These are phyloP conservation scores for Melospiza georgiana DNA, from an alignment of 2,113 vertebrate species.

Conservation along the genomic window DNA sequence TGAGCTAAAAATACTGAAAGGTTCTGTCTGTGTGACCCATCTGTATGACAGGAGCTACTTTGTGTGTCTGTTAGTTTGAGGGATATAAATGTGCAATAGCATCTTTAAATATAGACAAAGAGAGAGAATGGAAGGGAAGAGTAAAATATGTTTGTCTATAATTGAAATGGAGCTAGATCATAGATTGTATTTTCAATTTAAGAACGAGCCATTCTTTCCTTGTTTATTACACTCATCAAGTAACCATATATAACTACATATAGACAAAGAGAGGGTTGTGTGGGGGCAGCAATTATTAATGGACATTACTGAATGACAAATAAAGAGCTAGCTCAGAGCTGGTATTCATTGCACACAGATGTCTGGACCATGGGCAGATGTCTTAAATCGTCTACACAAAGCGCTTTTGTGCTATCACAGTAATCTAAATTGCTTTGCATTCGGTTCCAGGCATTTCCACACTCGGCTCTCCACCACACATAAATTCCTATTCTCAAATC, in stretches of 20 bases:
- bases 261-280: slow-evolving; percentile 21
- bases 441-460: slow-evolving; percentile 50
- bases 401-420: slow-evolving; percentile 49
- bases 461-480: background rate
- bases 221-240: slow-evolving; percentile 52
- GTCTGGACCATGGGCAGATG: slow-evolving; percentile 56
- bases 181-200: slow-evolving; percentile 53
- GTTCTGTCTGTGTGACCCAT: background rate
- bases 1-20: background rate
- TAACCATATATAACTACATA: slow-evolving; percentile 25
- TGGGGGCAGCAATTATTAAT: slow-evolving; percentile 44
- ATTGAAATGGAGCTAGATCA: slow-evolving; percentile 37
- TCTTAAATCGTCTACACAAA: slow-evolving; percentile 60
- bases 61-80: background rate
- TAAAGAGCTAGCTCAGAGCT: slow-evolving; percentile 32
- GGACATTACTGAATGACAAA: slow-evolving; percentile 43
- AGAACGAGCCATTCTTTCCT: slow-evolving; percentile 26
- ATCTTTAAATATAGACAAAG: background rate
- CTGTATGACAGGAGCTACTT: background rate
- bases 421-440: slow-evolving; percentile 55
- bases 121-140: background rate
- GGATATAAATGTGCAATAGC: background rate
- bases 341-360: slow-evolving; percentile 61
- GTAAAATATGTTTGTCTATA: slow-evolving; percentile 9
- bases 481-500: slow-evolving; percentile 32